Percentiles rank a stretch among this genome's conserved stretches.
phyloP scores from a whole-genome alignment of 2,113 vertebrate genomes.

The Danio rerio region DNA sequence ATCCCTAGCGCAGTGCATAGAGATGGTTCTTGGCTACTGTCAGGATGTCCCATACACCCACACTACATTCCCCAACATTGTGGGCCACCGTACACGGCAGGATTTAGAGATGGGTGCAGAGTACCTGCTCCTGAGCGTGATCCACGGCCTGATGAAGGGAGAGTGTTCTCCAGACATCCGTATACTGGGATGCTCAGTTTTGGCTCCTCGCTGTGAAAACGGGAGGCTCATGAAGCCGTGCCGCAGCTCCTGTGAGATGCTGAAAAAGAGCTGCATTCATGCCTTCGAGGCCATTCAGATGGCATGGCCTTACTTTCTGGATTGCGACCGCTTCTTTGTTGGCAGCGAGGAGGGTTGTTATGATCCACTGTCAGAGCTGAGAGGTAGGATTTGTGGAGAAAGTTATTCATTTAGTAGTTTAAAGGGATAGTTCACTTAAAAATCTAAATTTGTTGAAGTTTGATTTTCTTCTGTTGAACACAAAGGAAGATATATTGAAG shows the following conservation, averaged over 20 bases:
- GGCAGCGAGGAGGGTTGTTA: constrained; percentile 86
- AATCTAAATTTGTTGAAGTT: not conserved
- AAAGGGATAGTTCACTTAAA: not conserved
- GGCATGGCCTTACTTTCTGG: constrained; percentile 98
- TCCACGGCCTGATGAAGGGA: constrained; percentile 89
- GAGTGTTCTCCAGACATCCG: constrained; percentile 93
- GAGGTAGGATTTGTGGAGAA: constrained; percentile 73
- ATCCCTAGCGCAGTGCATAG: constrained; percentile 80
- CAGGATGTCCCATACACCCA: constrained; percentile 81
- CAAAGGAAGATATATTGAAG: too few species aligned
- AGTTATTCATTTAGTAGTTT: not conserved
- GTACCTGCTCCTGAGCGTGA: constrained; percentile 90
- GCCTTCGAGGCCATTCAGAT: constrained; percentile 92
- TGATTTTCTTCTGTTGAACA: too few species aligned
- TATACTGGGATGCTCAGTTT: constrained; percentile 89
- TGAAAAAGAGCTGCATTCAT: constrained; percentile 83
- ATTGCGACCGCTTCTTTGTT: constrained; percentile 89
- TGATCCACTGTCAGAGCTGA: constrained; percentile 83
- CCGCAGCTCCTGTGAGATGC: constrained; percentile 82
- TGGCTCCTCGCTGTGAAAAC: constrained; percentile 85
- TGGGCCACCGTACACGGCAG: constrained; percentile 80
- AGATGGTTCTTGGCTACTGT: constrained; percentile 86
- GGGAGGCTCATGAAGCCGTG: constrained; percentile 83
- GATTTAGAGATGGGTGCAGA: constrained; percentile 88
- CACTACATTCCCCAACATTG: constrained; percentile 86